A percentile compares a stretch with the other conserved stretches of the same genome.
phyloP scores from a whole-genome alignment of 2,888 invertebrate species.

The Itoplectis maculator region DNA sequence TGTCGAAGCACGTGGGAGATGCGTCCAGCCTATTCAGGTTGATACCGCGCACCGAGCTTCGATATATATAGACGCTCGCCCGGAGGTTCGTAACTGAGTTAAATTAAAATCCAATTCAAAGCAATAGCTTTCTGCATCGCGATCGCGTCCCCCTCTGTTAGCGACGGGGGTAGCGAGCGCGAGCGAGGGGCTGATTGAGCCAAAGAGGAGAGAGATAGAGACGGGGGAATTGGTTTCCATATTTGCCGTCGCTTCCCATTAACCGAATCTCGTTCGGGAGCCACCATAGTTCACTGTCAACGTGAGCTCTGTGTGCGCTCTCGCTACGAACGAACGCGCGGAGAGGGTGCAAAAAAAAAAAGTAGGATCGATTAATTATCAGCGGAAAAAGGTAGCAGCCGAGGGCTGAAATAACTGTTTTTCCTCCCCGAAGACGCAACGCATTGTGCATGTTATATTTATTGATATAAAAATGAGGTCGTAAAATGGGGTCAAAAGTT shows the following conservation, averaged over 20 bases:
- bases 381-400: background rate
- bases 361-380: slow-evolving; percentile 25
- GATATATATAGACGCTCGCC: no score
- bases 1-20: background rate
- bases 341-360: slow-evolving; percentile 13
- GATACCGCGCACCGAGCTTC: slow-evolving; percentile 7
- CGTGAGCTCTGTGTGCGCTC: slow-evolving; percentile 12
- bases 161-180: background rate
- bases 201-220: slow-evolving; percentile 1
- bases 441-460: background rate
- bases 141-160: background rate
- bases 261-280: slow-evolving; percentile 54
- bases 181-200: slow-evolving; percentile 1
- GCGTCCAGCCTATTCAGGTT: slow-evolving; percentile 2
- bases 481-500: no score
- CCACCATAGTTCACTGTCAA: slow-evolving; percentile 44
- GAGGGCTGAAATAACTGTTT: background rate
- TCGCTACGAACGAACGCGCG: slow-evolving; percentile 33
- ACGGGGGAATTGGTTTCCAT: slow-evolving; percentile 67
- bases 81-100: slow-evolving; percentile 60
- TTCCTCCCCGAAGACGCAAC: background rate
- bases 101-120: slow-evolving; percentile 69
- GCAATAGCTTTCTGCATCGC: slow-evolving; percentile 61
- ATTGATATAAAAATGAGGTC: background rate
- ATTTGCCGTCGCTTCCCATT: slow-evolving; percentile 64